Percentiles rank a stretch among this genome's conserved stretches.
Conservation (phyloP, 2,113 vertebrate species). For the Struthidea cinerea region DNA sequence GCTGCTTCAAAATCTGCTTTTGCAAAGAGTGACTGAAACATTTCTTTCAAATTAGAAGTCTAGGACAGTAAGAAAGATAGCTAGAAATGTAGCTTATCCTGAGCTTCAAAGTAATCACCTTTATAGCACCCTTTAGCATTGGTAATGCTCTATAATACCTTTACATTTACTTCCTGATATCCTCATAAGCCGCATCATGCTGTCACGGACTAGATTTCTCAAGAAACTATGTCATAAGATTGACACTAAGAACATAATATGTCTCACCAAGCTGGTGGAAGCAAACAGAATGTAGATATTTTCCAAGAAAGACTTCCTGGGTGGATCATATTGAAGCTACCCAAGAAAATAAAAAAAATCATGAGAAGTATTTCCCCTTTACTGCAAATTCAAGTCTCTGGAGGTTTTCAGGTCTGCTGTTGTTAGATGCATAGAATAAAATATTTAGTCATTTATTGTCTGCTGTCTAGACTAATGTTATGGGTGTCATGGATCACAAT, state of each 20-base stretch:
- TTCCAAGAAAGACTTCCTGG: not conserved
- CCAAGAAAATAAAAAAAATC: not conserved
- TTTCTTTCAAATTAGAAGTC: slow-evolving; percentile 49
- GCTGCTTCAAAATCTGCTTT: slow-evolving; percentile 44
- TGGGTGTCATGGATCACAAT: not conserved
- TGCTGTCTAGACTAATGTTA: not conserved
- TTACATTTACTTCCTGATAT: slow-evolving; percentile 8
- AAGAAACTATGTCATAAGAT: not conserved
- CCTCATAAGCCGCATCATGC: not conserved
- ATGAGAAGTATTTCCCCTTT: not conserved
- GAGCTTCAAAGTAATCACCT: slow-evolving; percentile 13
- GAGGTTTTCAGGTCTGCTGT: not conserved
- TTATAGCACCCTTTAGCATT: slow-evolving; percentile 38
- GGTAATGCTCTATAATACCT: slow-evolving; percentile 6
- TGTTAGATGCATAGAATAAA: not conserved
- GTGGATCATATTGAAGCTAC: not conserved
- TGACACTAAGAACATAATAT: not conserved
- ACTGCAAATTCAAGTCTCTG: not conserved
- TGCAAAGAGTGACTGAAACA: slow-evolving; percentile 41
- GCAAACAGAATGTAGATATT: not conserved
- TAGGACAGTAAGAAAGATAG: slow-evolving; percentile 30
- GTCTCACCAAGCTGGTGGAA: not conserved
- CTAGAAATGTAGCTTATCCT: not conserved
- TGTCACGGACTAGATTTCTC: not conserved
- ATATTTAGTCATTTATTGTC: not conserved